Evolutionary conservation across 2,888 invertebrate species (phyloP).

Genomic region (Hemistola chrysoprasaria): DNA sequence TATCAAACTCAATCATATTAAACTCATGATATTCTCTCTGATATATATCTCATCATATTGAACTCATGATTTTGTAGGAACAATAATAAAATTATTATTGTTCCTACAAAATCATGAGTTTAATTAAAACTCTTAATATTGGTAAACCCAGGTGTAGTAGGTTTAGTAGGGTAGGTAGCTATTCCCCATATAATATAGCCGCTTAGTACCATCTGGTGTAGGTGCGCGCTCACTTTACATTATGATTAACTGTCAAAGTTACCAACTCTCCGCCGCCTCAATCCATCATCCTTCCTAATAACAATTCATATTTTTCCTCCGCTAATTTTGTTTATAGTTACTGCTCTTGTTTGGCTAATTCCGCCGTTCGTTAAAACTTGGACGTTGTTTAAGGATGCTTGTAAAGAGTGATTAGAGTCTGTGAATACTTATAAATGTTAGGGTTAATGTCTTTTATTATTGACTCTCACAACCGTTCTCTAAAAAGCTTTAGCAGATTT

Average conservation of each 20-base stretch:
- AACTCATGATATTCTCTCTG: no score
- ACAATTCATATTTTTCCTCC: slow-evolving; percentile 30
- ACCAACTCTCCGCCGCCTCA: slow-evolving; percentile 24
- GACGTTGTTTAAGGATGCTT: not conserved
- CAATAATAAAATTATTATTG: no score
- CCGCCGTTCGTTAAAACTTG: slow-evolving; percentile 16
- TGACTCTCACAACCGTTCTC: no score
- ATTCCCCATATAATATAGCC: slow-evolving; percentile 7
- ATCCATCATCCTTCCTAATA: slow-evolving; percentile 33
- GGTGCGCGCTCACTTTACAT: slow-evolving; percentile 16
- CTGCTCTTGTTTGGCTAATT: slow-evolving; percentile 30
- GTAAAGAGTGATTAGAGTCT: not conserved
- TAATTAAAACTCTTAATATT: no score
- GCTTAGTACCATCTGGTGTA: slow-evolving; percentile 21
- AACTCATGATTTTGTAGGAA: no score
- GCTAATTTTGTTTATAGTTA: slow-evolving; percentile 39
- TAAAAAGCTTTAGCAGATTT: no score
- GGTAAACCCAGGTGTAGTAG: no score
- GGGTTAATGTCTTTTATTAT: no score
- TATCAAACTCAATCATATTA: no score
- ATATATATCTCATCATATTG: no score
- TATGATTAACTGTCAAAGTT: slow-evolving; percentile 34
- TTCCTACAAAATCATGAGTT: no score
- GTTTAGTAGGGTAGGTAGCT: not conserved
- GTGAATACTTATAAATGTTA: no score